Base-by-base conservation (phyloP, 2,113 vertebrate genomes). In the Collichthys lucidus region DNA sequence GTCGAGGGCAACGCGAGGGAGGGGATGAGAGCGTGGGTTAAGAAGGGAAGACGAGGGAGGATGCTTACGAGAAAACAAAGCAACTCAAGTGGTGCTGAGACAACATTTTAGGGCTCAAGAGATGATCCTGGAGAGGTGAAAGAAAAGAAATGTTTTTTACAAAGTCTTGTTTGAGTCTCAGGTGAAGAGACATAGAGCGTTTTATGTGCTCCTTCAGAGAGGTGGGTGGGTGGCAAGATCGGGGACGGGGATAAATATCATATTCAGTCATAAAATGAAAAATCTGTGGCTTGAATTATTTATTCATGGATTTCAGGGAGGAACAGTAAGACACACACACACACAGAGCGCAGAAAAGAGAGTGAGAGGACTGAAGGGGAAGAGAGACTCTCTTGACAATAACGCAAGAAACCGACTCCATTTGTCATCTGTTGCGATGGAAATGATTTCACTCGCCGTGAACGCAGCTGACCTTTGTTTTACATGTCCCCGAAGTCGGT, bases 91-190 rank as follows among this genome's bases (percentile, higher is more conserved):
- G 76, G 80, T 74, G 89, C 93, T 93, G 93, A 94, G 94, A 92
- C 93, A 94, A 92, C 85, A 94, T 84, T 93, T 94, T 90, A 85
- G 88, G 85, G 88, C 93, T 92, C 92, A 90, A 83, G 94, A 93
- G 94, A 93, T 83, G 93, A 92, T 85, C 74, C 92, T 91, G 91
- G 89, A 94, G 92, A 81, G 84, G 77, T 62, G 92, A 29, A 16
- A 65, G 60, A 82, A 72, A 87, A 92, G 92, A 65, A 64, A 64
- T 49, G 44, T 74, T n/a, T 77, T 81, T 78, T 72, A 65, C 50
- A 73, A 77, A 84, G 74, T 81, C 78, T 68, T 53, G 35, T 88
- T 72, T 79, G 44, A 83, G 80, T 90, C 85, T 76, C 49, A 75
- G 82, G 91, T 84, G 92, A 91, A 89, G 91, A 92, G 81, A 88